phyloP scores from a whole-genome alignment of 2,797 vertebrate species.

The Sebastolobus alascanus region DNA sequence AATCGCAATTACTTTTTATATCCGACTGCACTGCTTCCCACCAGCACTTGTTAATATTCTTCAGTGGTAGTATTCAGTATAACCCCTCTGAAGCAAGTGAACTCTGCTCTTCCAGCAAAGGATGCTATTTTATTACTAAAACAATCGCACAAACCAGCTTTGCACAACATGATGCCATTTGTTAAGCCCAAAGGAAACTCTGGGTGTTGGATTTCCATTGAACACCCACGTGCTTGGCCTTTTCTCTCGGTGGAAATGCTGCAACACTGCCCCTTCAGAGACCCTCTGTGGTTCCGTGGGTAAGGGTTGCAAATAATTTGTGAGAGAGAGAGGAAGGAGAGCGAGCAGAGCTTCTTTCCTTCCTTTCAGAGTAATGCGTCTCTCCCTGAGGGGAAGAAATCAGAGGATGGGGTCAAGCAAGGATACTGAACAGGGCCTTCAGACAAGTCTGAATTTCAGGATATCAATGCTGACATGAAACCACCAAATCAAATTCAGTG shows the following conservation, averaged over 20 bases:
- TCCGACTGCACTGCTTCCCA: constrained; percentile 24
- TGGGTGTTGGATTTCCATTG: constrained; percentile 58
- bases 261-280: constrained; percentile 60
- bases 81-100: constrained; percentile 33
- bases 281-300: constrained; percentile 61
- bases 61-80: constrained; percentile 19
- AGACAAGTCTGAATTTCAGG: constrained; percentile 82
- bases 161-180: constrained; percentile 48
- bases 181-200: constrained; percentile 59
- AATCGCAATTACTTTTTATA: constrained; percentile 46
- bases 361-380: constrained; percentile 68
- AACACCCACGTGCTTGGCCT: constrained; percentile 71
- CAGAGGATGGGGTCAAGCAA: constrained; percentile 75
- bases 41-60: constrained; percentile 23
- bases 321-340: constrained; percentile 43
- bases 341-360: constrained; percentile 60
- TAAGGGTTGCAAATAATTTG: constrained; percentile 58
- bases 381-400: constrained; percentile 69
- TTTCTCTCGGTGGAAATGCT: constrained; percentile 57
- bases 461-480: constrained; percentile 82
- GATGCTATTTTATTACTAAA: constrained; percentile 54
- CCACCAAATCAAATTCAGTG: constrained; percentile 86
- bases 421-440: constrained; percentile 78
- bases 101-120: constrained; percentile 57
- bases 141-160: constrained; percentile 64